Evolutionary conservation across 2,113 vertebrate species (phyloP).

Genomic region (Gymnarchus niloticus): DNA sequence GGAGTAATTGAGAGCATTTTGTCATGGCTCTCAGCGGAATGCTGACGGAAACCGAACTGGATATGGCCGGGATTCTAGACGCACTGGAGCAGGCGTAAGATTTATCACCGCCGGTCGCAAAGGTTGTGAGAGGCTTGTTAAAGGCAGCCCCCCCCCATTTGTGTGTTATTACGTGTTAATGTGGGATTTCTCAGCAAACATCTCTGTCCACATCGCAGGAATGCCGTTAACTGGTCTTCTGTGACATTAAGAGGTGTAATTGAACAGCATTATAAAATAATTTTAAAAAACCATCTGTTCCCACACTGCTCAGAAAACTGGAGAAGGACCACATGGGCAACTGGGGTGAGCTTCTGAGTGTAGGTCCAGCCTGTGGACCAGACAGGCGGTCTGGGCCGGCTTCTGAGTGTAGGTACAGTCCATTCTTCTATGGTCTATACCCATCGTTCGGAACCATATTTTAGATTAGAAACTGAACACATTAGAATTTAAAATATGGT

Average conservation of each 20-base stretch:
- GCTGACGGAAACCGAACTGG: constrained; percentile 83
- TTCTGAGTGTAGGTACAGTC: too few relatives aligned
- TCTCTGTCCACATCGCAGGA: neutral
- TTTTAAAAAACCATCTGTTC: too few relatives aligned
- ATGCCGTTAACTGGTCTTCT: neutral
- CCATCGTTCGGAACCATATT: neutral
- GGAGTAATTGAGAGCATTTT: constrained; percentile 78
- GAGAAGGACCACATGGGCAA: too few relatives aligned
- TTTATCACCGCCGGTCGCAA: constrained; percentile 73
- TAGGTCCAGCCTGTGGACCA: neutral
- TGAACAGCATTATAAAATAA: too few relatives aligned
- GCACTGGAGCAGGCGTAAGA: constrained; percentile 73
- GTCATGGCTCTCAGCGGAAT: constrained; percentile 80
- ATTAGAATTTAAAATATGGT: neutral
- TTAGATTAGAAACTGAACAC: neutral
- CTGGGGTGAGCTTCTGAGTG: too few relatives aligned
- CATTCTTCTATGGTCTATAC: neutral
- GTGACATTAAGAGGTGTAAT: neutral
- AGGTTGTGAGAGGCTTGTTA: constrained; percentile 72
- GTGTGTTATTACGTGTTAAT: constrained; percentile 11
- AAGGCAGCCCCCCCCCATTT: constrained; percentile 58
- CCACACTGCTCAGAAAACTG: neutral
- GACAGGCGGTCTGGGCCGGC: neutral
- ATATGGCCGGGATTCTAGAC: constrained; percentile 85
- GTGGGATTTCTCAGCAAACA: neutral